Conservation (phyloP, 2,113 vertebrate genomes). For the Burhinus oedicnemus region DNA sequence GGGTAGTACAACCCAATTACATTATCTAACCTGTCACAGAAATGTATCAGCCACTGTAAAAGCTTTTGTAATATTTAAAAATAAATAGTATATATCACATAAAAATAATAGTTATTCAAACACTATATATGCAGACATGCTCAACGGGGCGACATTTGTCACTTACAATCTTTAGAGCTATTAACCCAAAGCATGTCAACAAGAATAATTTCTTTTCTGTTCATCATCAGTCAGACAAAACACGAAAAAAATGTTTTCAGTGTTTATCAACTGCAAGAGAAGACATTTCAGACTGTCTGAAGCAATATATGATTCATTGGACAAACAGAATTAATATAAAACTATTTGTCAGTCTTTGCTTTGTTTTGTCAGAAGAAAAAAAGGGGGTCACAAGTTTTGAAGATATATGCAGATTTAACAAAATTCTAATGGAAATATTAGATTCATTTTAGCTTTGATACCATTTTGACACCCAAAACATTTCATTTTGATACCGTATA, state of each 20-base stretch:
- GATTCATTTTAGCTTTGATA: neutral
- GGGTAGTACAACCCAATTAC: neutral
- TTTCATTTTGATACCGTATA: neutral
- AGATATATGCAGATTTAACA: neutral
- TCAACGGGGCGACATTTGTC: neutral
- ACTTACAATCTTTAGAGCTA: neutral
- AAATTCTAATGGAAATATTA: neutral
- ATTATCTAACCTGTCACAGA: neutral
- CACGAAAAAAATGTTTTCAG: neutral
- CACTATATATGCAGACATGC: neutral
- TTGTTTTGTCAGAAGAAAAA: neutral
- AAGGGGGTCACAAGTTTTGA: neutral
- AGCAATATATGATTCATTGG: neutral
- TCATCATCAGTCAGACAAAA: slow-evolving; percentile 1
- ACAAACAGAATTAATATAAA: neutral
- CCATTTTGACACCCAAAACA: neutral
- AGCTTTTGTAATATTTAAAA: neutral
- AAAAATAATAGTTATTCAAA: neutral
- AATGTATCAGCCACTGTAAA: neutral
- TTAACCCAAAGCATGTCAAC: neutral
- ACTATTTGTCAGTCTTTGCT: neutral
- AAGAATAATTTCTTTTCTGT: neutral
- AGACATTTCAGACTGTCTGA: neutral
- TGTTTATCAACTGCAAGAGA: neutral
- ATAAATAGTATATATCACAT: neutral